These are phyloP conservation scores for Thalpophila matura DNA, from an alignment of 2,888 invertebrate species.

Conservation along the genomic window DNA sequence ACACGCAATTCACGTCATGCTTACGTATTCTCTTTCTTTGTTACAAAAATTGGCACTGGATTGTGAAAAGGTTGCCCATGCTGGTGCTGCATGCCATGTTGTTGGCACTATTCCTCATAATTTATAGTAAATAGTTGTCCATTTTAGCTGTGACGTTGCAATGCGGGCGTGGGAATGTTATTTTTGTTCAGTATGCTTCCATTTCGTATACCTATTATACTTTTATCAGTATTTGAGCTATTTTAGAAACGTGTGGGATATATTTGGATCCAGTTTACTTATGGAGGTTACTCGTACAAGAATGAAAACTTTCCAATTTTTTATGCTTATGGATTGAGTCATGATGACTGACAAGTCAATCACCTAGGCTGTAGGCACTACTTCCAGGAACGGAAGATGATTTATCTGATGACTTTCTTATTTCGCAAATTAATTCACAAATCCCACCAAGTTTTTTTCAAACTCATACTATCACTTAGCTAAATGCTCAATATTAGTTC, in stretches of 20 bases:
- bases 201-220: constrained; percentile 8
- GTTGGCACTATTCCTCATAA: constrained; percentile 42
- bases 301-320: not conserved
- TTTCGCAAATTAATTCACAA: too few relatives aligned
- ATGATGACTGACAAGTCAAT: constrained; percentile 2
- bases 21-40: constrained; percentile 17
- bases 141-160: constrained; percentile 34
- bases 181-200: constrained; percentile 9
- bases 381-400: constrained; percentile 17
- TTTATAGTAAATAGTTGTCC: constrained; percentile 44
- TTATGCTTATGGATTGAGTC: constrained; percentile 2
- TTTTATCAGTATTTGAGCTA: constrained; percentile 28
- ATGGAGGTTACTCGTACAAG: constrained; percentile 18
- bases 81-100: constrained; percentile 21
- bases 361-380: too few relatives aligned
- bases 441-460: not conserved
- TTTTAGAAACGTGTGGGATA: constrained; percentile 23
- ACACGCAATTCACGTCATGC: constrained; percentile 29
- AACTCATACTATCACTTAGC: not conserved
- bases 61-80: constrained; percentile 5
- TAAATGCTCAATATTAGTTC: not conserved
- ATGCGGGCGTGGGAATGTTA: constrained; percentile 22
- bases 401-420: not conserved
- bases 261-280: constrained; percentile 26
- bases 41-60: constrained; percentile 34